phyloP scores from a whole-genome alignment of 2,888 invertebrate species.

The Lepidocyrtinus sp. region DNA sequence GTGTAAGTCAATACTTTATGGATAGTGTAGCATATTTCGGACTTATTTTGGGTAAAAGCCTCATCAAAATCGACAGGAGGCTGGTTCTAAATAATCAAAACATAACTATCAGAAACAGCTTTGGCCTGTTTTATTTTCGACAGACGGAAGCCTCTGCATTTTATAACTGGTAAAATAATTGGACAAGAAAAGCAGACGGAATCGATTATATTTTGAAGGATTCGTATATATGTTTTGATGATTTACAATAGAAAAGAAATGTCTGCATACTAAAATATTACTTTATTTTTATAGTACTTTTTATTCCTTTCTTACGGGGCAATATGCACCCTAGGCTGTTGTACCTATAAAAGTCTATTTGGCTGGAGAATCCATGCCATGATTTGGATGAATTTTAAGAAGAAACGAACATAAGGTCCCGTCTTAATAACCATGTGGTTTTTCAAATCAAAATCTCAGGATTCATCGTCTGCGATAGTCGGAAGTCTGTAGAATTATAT shows the following conservation, averaged over 20 bases:
- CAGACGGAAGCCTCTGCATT: conserved; percentile 1
- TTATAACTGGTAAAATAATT: conserved; percentile 3
- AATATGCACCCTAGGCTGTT: no score
- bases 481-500: neutral
- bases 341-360: neutral
- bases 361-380: neutral
- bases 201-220: no score
- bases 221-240: no score
- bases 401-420: neutral
- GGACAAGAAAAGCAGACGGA: conserved; percentile 4
- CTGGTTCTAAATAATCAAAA: no score
- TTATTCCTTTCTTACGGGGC: no score
- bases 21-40: no score
- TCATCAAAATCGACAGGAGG: neutral
- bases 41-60: neutral
- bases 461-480: neutral
- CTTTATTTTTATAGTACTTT: no score
- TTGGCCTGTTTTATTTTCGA: no score
- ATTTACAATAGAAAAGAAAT: no score
- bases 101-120: conserved; percentile 10
- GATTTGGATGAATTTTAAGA: neutral
- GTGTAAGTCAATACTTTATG: no score
- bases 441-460: neutral
- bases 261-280: no score
- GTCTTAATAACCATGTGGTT: conserved; percentile 12